Percentiles rank a stretch among this genome's conserved stretches.
phyloP scores from a whole-genome alignment of 2,113 vertebrate species.

The Platycercus adscitus region DNA sequence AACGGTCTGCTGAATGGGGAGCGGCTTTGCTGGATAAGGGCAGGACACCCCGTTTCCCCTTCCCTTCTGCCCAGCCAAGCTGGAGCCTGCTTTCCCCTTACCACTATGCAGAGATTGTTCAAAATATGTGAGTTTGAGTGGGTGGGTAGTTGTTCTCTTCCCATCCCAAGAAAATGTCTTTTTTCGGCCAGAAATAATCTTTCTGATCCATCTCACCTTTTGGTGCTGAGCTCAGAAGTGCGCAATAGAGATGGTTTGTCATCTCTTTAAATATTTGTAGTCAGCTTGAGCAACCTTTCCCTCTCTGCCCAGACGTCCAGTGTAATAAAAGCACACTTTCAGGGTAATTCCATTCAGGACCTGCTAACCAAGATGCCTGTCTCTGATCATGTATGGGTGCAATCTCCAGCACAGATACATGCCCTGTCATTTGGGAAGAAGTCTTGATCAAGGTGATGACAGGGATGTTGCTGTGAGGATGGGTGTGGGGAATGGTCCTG shows the following conservation, averaged over 20 bases:
- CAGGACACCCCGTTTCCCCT: background rate
- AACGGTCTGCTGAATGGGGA: background rate
- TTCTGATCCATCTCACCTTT: background rate
- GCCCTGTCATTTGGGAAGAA: background rate
- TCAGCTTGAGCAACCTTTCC: background rate
- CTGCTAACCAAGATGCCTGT: rapidly evolving
- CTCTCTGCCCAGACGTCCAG: background rate
- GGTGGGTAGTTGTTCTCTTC: background rate
- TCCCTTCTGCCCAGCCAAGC: background rate
- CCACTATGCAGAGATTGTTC: background rate
- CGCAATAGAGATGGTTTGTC: background rate
- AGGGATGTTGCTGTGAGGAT: background rate
- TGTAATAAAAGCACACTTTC: background rate
- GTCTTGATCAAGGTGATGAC: background rate
- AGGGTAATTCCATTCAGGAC: background rate
- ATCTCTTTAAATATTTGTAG: background rate
- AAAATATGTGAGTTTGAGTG: background rate
- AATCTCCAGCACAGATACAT: background rate
- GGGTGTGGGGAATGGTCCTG: background rate
- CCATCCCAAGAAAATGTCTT: background rate
- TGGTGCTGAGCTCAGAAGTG: background rate
- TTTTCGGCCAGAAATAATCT: background rate
- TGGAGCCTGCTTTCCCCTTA: background rate
- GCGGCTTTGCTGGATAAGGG: background rate
- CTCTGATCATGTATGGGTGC: background rate